Conservation (phyloP, 2,113 vertebrate genomes). For the Circaetus cinerascens region DNA sequence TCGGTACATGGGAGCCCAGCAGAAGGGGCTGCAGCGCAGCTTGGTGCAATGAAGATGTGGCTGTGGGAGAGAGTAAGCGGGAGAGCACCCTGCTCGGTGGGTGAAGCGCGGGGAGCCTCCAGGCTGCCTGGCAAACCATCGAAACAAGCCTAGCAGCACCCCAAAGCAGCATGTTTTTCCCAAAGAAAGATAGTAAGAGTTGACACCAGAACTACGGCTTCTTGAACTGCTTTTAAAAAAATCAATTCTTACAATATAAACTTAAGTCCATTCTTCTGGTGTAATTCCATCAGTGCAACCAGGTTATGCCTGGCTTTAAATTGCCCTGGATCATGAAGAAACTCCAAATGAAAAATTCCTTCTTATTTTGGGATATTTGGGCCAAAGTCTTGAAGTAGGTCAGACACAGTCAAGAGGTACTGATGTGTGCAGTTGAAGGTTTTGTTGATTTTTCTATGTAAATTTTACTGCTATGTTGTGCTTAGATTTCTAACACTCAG, state of each 20-base stretch:
- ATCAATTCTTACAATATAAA: neutral
- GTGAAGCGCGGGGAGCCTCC: neutral
- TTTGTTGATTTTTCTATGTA: neutral
- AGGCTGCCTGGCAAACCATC: neutral
- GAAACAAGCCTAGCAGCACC: neutral
- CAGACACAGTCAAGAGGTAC: neutral
- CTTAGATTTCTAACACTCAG: neutral
- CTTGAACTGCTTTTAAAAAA: neutral
- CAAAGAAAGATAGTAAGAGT: neutral
- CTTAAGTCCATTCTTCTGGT: neutral
- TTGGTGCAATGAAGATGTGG: no score
- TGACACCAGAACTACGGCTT: neutral
- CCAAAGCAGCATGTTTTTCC: neutral
- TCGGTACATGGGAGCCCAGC: neutral
- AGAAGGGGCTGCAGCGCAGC: neutral
- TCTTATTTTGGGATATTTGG: neutral
- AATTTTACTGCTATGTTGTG: neutral
- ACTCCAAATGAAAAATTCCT: neutral
- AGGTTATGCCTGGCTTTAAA: neutral
- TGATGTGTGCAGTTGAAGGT: neutral
- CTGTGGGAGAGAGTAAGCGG: accelerated
- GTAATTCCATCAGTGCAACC: neutral
- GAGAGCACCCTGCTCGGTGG: accelerated
- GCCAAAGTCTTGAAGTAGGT: neutral
- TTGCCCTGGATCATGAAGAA: neutral